Conservation (phyloP, 2,888 invertebrate species). For the Ditula angustiorana region DNA sequence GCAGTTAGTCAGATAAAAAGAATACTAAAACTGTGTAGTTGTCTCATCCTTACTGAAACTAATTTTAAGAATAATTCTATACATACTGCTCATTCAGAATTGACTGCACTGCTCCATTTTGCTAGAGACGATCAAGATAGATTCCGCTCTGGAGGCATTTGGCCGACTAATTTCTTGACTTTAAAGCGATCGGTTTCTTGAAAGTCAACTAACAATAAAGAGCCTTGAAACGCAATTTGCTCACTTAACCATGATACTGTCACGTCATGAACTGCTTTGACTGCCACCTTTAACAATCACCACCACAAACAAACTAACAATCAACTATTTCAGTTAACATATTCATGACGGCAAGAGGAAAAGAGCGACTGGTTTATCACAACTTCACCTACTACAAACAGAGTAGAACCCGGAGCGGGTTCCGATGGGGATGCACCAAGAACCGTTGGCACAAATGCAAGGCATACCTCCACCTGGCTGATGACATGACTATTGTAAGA, state of each 20-base stretch:
- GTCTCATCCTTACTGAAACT: no score
- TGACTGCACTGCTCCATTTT: no score
- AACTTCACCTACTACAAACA: conserved; percentile 80
- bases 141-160: no score
- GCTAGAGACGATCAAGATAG: no score
- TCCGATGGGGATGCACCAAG: conserved; percentile 81
- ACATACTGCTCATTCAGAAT: no score
- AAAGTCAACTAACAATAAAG: no score
- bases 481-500: conserved; percentile 75
- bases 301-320: conserved; percentile 40
- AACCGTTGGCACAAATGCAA: conserved; percentile 79
- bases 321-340: conserved; percentile 77
- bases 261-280: background rate
- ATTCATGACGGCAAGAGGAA: conserved; percentile 79
- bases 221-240: background rate
- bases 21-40: no score
- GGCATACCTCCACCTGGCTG: conserved; percentile 74
- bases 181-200: no score
- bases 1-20: no score
- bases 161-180: no score
- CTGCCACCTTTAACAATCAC: background rate
- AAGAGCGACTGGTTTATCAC: conserved; percentile 72
- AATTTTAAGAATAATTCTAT: no score
- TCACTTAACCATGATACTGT: background rate
- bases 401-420: conserved; percentile 70